phyloP scores from a whole-genome alignment of 1,140 invertebrate species.

The Cotesia typhae region DNA sequence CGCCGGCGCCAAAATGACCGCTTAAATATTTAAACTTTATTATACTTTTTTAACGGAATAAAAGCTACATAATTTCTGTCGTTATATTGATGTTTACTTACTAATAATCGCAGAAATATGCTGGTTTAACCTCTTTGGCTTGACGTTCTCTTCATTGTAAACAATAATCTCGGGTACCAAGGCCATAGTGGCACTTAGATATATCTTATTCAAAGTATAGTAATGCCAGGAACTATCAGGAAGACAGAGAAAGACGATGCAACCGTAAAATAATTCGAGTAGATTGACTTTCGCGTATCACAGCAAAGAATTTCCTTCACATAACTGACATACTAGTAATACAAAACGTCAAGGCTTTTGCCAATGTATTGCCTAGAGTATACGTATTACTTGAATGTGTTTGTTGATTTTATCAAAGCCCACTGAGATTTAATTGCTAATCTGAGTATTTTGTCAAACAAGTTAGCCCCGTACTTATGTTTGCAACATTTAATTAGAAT shows the following conservation, averaged over 20 bases:
- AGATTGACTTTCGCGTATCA: not conserved
- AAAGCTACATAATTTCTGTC: no score
- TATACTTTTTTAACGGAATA: no score
- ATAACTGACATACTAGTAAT: not conserved
- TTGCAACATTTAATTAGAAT: no score
- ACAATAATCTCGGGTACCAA: conserved; percentile 19
- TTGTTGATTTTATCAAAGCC: not conserved
- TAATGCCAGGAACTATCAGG: not conserved
- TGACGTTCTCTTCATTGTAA: not conserved
- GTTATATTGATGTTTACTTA: conserved; percentile 37
- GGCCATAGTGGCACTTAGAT: conserved; percentile 20
- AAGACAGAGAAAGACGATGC: not conserved
- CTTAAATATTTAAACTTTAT: no score
- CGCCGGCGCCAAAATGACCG: no score
- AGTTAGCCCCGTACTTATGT: conserved; percentile 4
- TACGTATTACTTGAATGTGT: not conserved
- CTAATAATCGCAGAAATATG: conserved; percentile 52
- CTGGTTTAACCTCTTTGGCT: conserved; percentile 50
- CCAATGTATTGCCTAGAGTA: not conserved
- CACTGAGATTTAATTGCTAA: conserved; percentile 3
- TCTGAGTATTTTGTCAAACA: conserved; percentile 31
- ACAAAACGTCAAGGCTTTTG: conserved; percentile 1
- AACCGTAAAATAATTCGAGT: not conserved
- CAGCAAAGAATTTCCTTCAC: not conserved
- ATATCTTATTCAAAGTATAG: not conserved